phyloP scores from a whole-genome alignment of 2,113 vertebrate species.

The Motacilla tschutschensis region DNA sequence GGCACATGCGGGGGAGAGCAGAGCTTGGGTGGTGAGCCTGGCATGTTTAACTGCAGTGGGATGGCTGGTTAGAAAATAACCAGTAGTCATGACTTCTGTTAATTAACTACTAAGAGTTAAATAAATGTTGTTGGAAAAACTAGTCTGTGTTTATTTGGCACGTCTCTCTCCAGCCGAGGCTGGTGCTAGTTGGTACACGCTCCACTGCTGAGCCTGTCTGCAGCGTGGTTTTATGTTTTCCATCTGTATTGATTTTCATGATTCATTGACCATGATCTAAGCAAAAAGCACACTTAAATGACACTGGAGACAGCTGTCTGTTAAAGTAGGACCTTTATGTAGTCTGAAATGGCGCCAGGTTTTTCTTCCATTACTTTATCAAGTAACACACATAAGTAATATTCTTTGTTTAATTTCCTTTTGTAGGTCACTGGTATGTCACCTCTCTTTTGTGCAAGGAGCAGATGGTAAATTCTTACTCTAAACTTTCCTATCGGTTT shows the following conservation, averaged over 20 bases:
- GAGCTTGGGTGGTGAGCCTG: background rate
- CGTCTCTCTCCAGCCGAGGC: background rate
- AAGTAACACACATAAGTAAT: slow-evolving; percentile 11
- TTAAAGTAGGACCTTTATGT: slow-evolving; percentile 64
- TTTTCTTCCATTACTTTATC: slow-evolving; percentile 58
- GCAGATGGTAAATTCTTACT: background rate
- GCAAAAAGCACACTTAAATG: slow-evolving; percentile 67
- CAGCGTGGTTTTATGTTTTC: background rate
- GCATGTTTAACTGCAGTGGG: background rate
- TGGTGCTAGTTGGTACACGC: slow-evolving; percentile 25
- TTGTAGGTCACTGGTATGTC: slow-evolving; percentile 7
- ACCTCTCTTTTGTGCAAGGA: background rate
- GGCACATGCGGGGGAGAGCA: background rate
- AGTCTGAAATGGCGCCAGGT: slow-evolving; percentile 70
- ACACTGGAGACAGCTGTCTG: slow-evolving; percentile 79
- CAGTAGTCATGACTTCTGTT: background rate
- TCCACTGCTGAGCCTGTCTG: background rate
- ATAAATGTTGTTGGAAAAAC: background rate
- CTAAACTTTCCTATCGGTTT: background rate
- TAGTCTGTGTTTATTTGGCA: background rate
- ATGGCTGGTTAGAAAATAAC: background rate
- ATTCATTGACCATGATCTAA: slow-evolving; percentile 65
- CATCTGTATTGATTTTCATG: slow-evolving; percentile 77
- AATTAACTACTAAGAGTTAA: slow-evolving; percentile 28
- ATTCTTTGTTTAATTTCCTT: slow-evolving; percentile 37